Percentiles rank a stretch among this genome's conserved stretches.
Conservation (phyloP, 2,888 invertebrate genomes). For the Apodemia duryi region DNA sequence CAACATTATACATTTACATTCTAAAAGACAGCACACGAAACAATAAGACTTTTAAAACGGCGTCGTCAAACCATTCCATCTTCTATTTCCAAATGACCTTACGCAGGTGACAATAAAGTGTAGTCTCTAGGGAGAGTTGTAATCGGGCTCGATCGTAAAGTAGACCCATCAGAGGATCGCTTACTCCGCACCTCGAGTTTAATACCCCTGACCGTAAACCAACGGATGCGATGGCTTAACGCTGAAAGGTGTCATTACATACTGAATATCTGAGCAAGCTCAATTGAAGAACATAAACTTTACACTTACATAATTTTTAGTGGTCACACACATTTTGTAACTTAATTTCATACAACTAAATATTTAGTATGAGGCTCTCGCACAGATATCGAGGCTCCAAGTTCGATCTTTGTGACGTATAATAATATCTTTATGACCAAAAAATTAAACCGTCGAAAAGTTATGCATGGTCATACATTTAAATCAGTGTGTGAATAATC, state of each 20-base stretch:
- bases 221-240: conserved; percentile 22
- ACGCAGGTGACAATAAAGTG: conserved; percentile 71
- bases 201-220: conserved; percentile 47
- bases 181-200: conserved; percentile 48
- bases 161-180: conserved; percentile 52
- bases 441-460: no score
- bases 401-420: no score
- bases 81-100: conserved; percentile 53
- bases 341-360: no score
- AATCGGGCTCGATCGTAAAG: conserved; percentile 62
- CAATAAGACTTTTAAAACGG: conserved; percentile 9
- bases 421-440: no score
- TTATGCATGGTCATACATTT: no score
- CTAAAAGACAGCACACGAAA: conserved; percentile 10
- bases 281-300: neutral
- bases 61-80: conserved; percentile 9
- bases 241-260: conserved; percentile 9
- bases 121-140: conserved; percentile 47
- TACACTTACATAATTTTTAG: neutral
- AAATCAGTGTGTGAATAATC: no score
- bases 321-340: no score
- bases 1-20: conserved; percentile 2
- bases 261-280: neutral
- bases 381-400: no score
- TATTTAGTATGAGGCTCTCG: no score